phyloP scores from a whole-genome alignment of 1,140 invertebrate genomes.

The Caerostris darwini region DNA sequence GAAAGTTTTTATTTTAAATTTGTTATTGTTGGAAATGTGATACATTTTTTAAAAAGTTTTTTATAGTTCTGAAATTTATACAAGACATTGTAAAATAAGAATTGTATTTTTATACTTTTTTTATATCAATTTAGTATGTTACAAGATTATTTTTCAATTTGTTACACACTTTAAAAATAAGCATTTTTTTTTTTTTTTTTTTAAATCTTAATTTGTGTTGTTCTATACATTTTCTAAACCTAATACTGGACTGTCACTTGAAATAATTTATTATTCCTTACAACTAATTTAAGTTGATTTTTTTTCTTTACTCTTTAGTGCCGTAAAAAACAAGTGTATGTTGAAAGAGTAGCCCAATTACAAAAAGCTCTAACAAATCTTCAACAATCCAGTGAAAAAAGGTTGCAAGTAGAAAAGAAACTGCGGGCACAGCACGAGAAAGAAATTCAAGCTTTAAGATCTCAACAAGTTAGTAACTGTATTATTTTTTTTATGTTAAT shows the following conservation, averaged over 20 bases:
- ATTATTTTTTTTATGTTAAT: too few relatives aligned
- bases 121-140: too few relatives aligned
- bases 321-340: slow-evolving; percentile 92
- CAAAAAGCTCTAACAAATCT: slow-evolving; percentile 91
- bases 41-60: too few relatives aligned
- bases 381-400: slow-evolving; percentile 90
- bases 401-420: slow-evolving; percentile 89
- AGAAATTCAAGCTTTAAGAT: slow-evolving; percentile 86
- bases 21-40: too few relatives aligned
- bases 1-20: too few relatives aligned
- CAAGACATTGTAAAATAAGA: too few relatives aligned
- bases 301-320: slow-evolving; percentile 82
- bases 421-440: slow-evolving; percentile 90
- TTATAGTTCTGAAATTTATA: too few relatives aligned
- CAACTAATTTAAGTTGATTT: not conserved
- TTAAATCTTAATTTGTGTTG: not conserved
- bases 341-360: slow-evolving; percentile 91
- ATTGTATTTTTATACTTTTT: too few relatives aligned
- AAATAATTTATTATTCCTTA: not conserved
- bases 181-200: not conserved
- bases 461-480: slow-evolving; percentile 76
- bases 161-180: too few relatives aligned
- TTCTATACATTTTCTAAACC: not conserved
- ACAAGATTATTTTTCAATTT: too few relatives aligned
- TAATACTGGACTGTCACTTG: not conserved